phyloP scores from a whole-genome alignment of 2,888 invertebrate species.

The Agonopterix heracliana region DNA sequence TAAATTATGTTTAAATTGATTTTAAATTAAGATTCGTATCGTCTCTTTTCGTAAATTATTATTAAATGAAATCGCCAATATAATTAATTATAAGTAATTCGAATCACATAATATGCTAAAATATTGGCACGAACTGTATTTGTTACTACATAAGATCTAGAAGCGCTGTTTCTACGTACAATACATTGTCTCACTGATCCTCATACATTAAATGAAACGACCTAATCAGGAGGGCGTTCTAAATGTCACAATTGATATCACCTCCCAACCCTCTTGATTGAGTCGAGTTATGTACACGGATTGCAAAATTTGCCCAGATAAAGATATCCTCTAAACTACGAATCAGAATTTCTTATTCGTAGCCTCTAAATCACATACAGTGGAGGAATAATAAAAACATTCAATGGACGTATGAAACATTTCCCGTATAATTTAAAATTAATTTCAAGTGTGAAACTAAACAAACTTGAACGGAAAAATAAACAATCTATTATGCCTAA shows the following conservation, averaged over 20 bases:
- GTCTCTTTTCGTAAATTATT: too few relatives aligned
- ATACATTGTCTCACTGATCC: slow-evolving; percentile 40
- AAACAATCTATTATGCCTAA: not conserved
- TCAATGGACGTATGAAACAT: slow-evolving; percentile 63
- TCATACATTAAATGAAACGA: slow-evolving; percentile 11
- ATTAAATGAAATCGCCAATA: too few relatives aligned
- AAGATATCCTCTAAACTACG: slow-evolving; percentile 36
- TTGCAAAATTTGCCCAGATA: slow-evolving; percentile 46
- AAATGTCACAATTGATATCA: slow-evolving; percentile 8
- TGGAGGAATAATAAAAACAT: slow-evolving; percentile 55
- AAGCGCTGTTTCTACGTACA: slow-evolving; percentile 4
- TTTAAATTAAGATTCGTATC: too few relatives aligned
- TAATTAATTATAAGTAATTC: too few relatives aligned
- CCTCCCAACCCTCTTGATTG: slow-evolving; percentile 12
- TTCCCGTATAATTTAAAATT: slow-evolving; percentile 22
- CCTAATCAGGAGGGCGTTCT: slow-evolving; percentile 5
- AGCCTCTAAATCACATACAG: slow-evolving; percentile 50
- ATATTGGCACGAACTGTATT: slow-evolving; percentile 16
- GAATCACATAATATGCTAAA: not conserved
- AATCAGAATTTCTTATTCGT: too few relatives aligned
- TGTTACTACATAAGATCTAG: too few relatives aligned
- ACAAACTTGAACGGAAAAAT: slow-evolving; percentile 12
- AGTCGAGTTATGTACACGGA: slow-evolving; percentile 25
- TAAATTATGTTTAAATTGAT: too few relatives aligned
- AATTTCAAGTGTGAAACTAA: slow-evolving; percentile 61